A percentile compares a stretch with the other conserved stretches of the same genome.
phyloP scores from a whole-genome alignment of 1,140 invertebrate genomes.

The Aethina tumida region DNA sequence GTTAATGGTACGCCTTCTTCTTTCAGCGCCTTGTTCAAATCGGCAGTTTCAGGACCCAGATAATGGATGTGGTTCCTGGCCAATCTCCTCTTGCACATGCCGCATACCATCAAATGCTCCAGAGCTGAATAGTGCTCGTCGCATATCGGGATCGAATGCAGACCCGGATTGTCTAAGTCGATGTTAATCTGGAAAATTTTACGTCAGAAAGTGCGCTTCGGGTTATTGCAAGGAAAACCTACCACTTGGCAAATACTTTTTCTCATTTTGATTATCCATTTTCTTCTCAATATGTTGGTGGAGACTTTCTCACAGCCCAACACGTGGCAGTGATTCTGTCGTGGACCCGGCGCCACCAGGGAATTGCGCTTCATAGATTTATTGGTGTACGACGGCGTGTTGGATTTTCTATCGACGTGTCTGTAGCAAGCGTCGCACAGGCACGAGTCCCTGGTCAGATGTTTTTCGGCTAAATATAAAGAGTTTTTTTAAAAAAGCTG shows the following conservation, averaged over 20 bases:
- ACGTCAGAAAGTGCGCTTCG: no score
- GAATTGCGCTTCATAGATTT: conserved; percentile 28
- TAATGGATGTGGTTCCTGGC: conserved; percentile 62
- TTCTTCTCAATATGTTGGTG: conserved; percentile 59
- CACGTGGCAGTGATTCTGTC: conserved; percentile 46
- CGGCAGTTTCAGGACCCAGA: conserved; percentile 46
- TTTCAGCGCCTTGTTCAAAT: conserved; percentile 54
- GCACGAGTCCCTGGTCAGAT: conserved; percentile 68
- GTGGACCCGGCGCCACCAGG: conserved; percentile 29
- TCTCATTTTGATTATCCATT: conserved; percentile 67
- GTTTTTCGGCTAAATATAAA: conserved; percentile 52
- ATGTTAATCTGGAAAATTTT: conserved; percentile 42
- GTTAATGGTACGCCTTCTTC: conserved; percentile 58
- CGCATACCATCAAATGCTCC: conserved; percentile 61
- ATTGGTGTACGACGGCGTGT: conserved; percentile 47
- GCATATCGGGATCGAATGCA: conserved; percentile 53
- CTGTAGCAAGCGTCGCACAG: conserved; percentile 77
- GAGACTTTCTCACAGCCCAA: conserved; percentile 51
- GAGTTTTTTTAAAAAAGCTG: conserved; percentile 4
- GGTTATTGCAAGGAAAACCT: no score
- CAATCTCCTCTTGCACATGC: conserved; percentile 60
- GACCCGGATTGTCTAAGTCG: conserved; percentile 45
- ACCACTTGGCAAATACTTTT: conserved; percentile 61
- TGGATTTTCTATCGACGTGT: conserved; percentile 69
- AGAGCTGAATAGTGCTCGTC: conserved; percentile 51